A percentile compares a stretch with the other conserved stretches of the same genome.
Conservation (phyloP, 2,797 vertebrate species). For the Ciconia nigra region DNA sequence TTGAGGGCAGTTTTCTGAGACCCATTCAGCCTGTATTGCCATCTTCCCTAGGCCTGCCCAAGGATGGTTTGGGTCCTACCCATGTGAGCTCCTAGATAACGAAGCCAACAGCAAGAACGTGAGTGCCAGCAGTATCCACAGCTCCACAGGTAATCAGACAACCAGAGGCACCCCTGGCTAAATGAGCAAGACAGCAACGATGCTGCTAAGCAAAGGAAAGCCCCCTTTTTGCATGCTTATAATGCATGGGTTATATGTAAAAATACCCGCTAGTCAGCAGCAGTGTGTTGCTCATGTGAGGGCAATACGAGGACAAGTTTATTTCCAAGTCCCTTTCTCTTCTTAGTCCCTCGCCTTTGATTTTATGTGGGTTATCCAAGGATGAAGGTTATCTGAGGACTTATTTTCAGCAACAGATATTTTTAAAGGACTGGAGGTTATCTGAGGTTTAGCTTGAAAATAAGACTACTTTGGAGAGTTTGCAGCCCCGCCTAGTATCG, state of each 20-base stretch:
- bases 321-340: not conserved
- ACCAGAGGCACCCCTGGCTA: not conserved
- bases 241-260: not conserved
- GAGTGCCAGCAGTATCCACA: not conserved
- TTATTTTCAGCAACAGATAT: slow-evolving; percentile 59
- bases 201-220: not conserved
- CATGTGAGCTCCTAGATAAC: not conserved
- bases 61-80: not conserved
- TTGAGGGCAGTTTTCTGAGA: not conserved
- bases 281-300: not conserved
- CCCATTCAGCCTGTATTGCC: not conserved
- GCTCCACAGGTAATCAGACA: not conserved
- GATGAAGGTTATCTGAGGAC: slow-evolving; percentile 62
- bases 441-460: slow-evolving; percentile 64
- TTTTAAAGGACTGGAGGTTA: slow-evolving; percentile 58
- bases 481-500: slow-evolving; percentile 37
- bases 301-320: slow-evolving; percentile 18
- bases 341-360: slow-evolving; percentile 3
- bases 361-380: slow-evolving; percentile 43
- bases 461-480: slow-evolving; percentile 53
- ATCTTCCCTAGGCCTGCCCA: not conserved
- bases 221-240: not conserved
- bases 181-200: not conserved
- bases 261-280: not conserved
- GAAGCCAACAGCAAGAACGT: not conserved